Percentiles rank a stretch among this genome's conserved stretches.
Evolutionary conservation across 1,140 invertebrate genomes (phyloP).

Genomic region (Micrasema longulum): DNA sequence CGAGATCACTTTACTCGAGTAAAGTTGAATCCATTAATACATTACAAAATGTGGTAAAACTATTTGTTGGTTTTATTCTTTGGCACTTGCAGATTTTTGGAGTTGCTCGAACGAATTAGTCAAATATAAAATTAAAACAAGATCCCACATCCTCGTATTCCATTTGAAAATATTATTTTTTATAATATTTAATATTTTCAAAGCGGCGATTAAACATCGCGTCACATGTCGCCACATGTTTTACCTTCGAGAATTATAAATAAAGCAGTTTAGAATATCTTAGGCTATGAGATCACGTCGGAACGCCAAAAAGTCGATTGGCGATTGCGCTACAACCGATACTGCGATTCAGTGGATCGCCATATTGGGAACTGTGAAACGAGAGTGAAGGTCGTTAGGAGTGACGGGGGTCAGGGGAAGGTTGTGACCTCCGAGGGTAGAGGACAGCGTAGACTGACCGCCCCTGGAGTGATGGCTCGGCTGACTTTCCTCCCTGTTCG

Average conservation of each 20-base stretch:
- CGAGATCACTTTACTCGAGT: too few species aligned
- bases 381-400: constrained; percentile 49
- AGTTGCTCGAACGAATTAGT: background rate
- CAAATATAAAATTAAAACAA: background rate
- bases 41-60: too few species aligned
- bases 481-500: constrained; percentile 26
- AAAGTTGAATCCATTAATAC: too few species aligned
- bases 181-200: constrained; percentile 22
- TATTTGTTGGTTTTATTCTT: constrained; percentile 12
- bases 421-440: constrained; percentile 10
- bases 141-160: background rate
- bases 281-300: constrained; percentile 20
- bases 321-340: constrained; percentile 10
- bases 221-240: too few species aligned
- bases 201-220: background rate
- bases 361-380: constrained; percentile 42
- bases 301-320: constrained; percentile 4
- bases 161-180: constrained; percentile 14
- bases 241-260: constrained; percentile 10
- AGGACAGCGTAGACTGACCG: constrained; percentile 18
- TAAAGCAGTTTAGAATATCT: constrained; percentile 19
- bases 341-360: constrained; percentile 30
- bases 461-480: constrained; percentile 6
- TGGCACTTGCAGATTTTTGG: constrained; percentile 18
- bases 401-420: constrained; percentile 56